Evolutionary conservation across 1,140 invertebrate genomes (phyloP).

Genomic region (Coenobita brevimanus): DNA sequence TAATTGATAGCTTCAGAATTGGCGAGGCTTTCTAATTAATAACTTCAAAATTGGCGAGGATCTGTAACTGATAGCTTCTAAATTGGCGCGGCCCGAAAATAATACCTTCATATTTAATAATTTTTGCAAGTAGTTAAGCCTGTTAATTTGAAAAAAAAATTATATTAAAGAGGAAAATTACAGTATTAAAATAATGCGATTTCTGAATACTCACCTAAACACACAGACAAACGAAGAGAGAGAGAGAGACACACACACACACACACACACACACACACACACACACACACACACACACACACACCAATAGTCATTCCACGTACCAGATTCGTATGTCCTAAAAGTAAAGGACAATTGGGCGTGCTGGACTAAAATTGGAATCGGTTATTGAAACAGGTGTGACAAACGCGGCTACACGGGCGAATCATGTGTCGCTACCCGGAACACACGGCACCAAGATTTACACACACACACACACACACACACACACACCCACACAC

Average conservation of each 20-base stretch:
- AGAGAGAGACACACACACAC: background rate
- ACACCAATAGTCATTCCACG: background rate
- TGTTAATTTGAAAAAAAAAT: background rate
- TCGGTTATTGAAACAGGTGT: background rate
- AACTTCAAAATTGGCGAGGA: too few species aligned
- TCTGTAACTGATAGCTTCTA: too few species aligned
- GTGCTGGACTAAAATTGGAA: background rate
- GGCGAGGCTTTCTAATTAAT: too few species aligned
- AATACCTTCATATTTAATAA: too few species aligned
- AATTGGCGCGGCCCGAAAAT: too few species aligned
- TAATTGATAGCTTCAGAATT: too few species aligned
- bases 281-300: background rate
- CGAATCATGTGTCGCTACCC: too few species aligned
- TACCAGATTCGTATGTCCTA: background rate
- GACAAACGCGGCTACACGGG: too few species aligned
- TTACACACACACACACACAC: too few species aligned
- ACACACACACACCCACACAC: too few species aligned
- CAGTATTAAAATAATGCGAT: background rate
- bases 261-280: conserved; percentile 1
- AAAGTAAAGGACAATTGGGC: too few species aligned
- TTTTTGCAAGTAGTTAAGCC: background rate
- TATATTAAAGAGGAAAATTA: background rate
- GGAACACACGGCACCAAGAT: too few species aligned
- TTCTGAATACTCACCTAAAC: background rate
- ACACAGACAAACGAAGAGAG: background rate